Evolutionary conservation across 2,888 invertebrate genomes (phyloP).

Genomic region (Dolichopus griseipennis): DNA sequence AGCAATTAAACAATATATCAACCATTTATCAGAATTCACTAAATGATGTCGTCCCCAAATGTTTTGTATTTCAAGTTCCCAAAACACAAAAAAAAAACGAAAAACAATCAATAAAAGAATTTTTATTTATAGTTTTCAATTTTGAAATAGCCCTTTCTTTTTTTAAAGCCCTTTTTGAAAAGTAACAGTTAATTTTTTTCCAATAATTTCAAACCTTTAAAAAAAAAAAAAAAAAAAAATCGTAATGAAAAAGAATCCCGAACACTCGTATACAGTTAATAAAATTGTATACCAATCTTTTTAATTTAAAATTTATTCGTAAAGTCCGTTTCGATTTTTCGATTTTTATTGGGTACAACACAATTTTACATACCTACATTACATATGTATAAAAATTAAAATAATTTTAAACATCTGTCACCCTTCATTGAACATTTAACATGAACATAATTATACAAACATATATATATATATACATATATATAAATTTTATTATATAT

Average conservation of each 20-base stretch:
- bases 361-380: too few species aligned
- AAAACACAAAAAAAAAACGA: too few species aligned
- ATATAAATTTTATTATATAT: too few species aligned
- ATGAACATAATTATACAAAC: not conserved
- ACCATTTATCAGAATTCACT: not conserved
- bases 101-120: not conserved
- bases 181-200: too few species aligned
- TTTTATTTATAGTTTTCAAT: too few species aligned
- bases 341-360: not conserved
- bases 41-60: not conserved
- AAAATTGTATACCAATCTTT: not conserved
- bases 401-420: constrained; percentile 11
- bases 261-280: not conserved
- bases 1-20: not conserved
- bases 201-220: too few species aligned
- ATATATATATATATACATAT: too few species aligned
- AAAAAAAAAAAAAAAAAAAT: too few species aligned
- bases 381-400: constrained; percentile 10
- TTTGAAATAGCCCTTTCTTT: too few species aligned
- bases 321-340: too few species aligned
- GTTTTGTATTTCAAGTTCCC: not conserved
- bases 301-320: too few species aligned
- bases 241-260: not conserved
- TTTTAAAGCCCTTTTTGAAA: too few species aligned
- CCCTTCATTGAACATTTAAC: not conserved